phyloP scores from a whole-genome alignment of 2,113 vertebrate genomes.

The Otus sunia region DNA sequence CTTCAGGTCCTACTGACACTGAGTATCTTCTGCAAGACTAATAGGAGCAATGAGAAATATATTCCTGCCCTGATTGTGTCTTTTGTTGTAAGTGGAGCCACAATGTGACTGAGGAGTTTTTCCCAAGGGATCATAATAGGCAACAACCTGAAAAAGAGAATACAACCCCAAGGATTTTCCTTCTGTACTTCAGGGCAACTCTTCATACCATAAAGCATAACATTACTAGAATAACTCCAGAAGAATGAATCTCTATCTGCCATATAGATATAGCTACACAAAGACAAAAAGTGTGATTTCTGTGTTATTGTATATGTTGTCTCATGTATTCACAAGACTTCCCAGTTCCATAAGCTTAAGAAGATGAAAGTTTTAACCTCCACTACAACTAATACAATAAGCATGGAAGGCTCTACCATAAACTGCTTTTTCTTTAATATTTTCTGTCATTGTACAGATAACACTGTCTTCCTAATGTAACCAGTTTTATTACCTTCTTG shows the following conservation, averaged over 20 bases:
- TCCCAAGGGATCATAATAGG: neutral
- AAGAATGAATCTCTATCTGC: neutral
- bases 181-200: neutral
- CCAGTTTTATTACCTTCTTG: neutral
- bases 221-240: neutral
- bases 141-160: neutral
- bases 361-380: neutral
- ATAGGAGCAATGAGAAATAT: neutral
- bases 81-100: neutral
- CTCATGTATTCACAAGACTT: neutral
- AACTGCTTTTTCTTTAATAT: constrained; percentile 8
- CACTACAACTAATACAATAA: neutral
- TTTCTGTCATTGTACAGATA: neutral
- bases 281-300: neutral
- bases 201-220: neutral
- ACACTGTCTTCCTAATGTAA: constrained; percentile 12
- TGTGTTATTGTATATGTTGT: accelerated
- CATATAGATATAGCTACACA: neutral
- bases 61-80: neutral
- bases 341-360: neutral
- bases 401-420: neutral
- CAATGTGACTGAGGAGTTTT: neutral
- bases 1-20: neutral
- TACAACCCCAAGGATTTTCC: neutral
- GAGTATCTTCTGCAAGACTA: neutral